Evolutionary conservation across 2,888 invertebrate species (phyloP), one percentile per base, ranked within the genome.

Genomic region (Sicus ferrugineus): DNA sequence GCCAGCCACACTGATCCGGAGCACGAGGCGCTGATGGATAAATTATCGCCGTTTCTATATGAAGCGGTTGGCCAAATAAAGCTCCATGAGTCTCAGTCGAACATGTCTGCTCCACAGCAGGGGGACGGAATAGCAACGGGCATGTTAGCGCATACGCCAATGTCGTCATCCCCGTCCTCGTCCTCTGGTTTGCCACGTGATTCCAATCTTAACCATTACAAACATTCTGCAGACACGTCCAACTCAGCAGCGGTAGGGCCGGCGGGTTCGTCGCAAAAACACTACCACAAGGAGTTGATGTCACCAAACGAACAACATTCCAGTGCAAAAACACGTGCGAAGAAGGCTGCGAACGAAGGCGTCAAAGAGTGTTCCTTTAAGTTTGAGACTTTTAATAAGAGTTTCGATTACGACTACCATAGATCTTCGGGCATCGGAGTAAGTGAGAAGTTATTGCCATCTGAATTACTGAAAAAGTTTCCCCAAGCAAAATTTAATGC

Each of bases 121-220:
- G 58, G 63, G 16, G 48, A 46, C n/a, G 34, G 19, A 2, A 38
- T 62, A 6, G 26, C 9, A 58, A 70, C 68, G n/a, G n/a, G n/a
- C n/a, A n/a, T n/a, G n/a, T n/a, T n/a, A 50, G 68, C 67, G 73
- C 38, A 72, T 71, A 62, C 75, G 71, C 68, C 74, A 67, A 52
- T 70, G 66, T 54, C 68, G 21, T 52, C 66, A 26, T 21, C 67
- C 9, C 63, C 67, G 21, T 63, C 68, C 14, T 70, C 73, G 67
- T 72, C 74, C 46, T 71, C 72, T 67, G 71, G 52, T 69, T 52
- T 66, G 46, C 48, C 71, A 31, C 89, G 88, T 77, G 89, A 89
- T 79, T 86, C 89, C n/a, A 89, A 88, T 81, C 81, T 88, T 74
- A 89, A 89, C 81, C 89, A 89, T 77, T 89, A 89, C 75, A 87